Evolutionary conservation across 2,888 invertebrate species (phyloP).

Genomic region (Eupithecia vulgata): DNA sequence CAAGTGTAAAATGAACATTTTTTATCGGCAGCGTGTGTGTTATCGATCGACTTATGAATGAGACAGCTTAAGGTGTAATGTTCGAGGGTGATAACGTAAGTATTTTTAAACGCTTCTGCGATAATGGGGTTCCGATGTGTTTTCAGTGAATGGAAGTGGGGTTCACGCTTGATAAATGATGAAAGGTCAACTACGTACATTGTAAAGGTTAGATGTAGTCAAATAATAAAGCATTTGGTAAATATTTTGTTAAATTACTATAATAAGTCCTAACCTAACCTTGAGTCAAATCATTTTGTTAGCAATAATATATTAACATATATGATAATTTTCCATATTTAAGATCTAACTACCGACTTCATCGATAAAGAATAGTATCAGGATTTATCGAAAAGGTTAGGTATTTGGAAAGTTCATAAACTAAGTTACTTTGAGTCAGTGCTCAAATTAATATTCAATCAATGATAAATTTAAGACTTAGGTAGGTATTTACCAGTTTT

Average conservation of each 20-base stretch:
- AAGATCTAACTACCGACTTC: too few species aligned
- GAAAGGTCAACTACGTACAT: neutral
- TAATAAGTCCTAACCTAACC: neutral
- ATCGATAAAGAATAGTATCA: too few species aligned
- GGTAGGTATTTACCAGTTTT: neutral
- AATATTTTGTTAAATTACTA: neutral
- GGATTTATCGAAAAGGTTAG: too few species aligned
- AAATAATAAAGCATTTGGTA: neutral
- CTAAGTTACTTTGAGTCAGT: too few species aligned
- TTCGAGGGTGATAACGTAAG: slow-evolving; percentile 29
- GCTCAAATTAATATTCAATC: too few species aligned
- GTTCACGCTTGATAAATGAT: slow-evolving; percentile 21
- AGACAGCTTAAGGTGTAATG: slow-evolving; percentile 35
- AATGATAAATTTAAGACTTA: neutral
- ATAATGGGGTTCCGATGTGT: slow-evolving; percentile 9
- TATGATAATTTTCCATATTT: too few species aligned
- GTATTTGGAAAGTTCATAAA: too few species aligned
- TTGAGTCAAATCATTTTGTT: neutral
- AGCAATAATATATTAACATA: too few species aligned
- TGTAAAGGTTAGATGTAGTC: neutral
- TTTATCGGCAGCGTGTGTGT: slow-evolving; percentile 55
- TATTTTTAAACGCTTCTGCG: slow-evolving; percentile 28
- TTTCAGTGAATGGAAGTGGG: slow-evolving; percentile 6
- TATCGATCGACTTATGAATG: slow-evolving; percentile 57
- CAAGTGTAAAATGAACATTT: slow-evolving; percentile 61